Percentiles rank a stretch among this genome's conserved stretches.
Conservation (phyloP, 2,113 vertebrate genomes). For the Toxotes jaculatrix region DNA sequence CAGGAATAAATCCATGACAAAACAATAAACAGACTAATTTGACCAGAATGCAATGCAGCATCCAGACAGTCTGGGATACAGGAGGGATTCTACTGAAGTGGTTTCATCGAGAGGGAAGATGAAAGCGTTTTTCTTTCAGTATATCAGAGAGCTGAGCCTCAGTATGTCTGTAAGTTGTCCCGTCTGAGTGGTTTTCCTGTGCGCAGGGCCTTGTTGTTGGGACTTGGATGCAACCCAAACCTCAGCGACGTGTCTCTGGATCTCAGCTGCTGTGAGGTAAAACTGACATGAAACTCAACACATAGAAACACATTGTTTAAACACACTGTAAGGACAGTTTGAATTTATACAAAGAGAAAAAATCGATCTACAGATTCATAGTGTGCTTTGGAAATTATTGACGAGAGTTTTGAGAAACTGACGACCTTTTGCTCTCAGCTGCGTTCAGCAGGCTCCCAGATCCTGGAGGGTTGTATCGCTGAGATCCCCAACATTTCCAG, state of each 20-base stretch:
- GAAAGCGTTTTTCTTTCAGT: too few relatives aligned
- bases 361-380: background rate
- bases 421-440: slow-evolving; percentile 80
- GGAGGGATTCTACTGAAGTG: too few relatives aligned
- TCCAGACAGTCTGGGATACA: too few relatives aligned
- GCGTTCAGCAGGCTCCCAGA: slow-evolving; percentile 94
- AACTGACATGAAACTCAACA: background rate
- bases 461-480: slow-evolving; percentile 97
- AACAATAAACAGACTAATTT: too few relatives aligned
- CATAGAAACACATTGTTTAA: background rate
- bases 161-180: background rate
- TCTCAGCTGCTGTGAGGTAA: slow-evolving; percentile 97
- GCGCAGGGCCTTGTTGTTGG: slow-evolving; percentile 92
- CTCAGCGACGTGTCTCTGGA: slow-evolving; percentile 95
- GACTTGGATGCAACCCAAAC: slow-evolving; percentile 94
- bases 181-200: slow-evolving; percentile 6
- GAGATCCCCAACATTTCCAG: slow-evolving; percentile 97
- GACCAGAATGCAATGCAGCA: too few relatives aligned
- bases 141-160: background rate
- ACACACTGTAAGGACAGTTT: background rate
- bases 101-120: too few relatives aligned
- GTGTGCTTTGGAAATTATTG: background rate
- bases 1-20: background rate
- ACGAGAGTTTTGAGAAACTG: background rate
- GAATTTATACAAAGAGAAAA: background rate